Percentiles rank a stretch among this genome's conserved stretches.
phyloP scores from a whole-genome alignment of 2,113 vertebrate species.

The Spheniscus mendiculus region DNA sequence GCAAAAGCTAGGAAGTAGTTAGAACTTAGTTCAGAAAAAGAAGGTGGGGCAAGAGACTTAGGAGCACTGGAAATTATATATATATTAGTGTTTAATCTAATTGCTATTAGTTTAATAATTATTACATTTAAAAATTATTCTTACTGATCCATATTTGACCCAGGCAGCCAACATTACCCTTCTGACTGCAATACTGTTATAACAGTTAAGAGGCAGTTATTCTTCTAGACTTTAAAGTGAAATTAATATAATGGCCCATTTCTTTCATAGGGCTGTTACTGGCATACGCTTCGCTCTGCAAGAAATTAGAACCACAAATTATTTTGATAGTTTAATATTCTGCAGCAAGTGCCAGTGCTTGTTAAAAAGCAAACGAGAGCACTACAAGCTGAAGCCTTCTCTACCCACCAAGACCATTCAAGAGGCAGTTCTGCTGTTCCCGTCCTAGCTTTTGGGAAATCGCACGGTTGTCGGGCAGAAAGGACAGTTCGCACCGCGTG shows the following conservation, averaged over 20 bases:
- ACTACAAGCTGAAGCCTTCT: background rate
- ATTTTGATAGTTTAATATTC: background rate
- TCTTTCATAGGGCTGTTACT: background rate
- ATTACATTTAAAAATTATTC: conserved; percentile 3
- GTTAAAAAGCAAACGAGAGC: background rate
- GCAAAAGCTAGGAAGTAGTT: background rate
- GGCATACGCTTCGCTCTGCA: background rate
- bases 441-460: background rate
- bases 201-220: conserved; percentile 3
- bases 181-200: background rate
- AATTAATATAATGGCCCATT: background rate
- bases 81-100: background rate
- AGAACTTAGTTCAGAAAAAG: background rate
- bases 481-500: background rate
- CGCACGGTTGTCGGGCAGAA: background rate
- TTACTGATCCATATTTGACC: background rate
- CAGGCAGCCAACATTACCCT: conserved; percentile 27
- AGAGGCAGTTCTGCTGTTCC: background rate
- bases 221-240: background rate
- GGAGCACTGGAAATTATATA: background rate
- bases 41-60: background rate
- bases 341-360: background rate
- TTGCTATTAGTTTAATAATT: conserved; percentile 17
- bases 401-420: background rate
- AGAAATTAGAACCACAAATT: background rate